Percentiles rank a stretch among this genome's conserved stretches.
phyloP scores from a whole-genome alignment of 35 echinoderm and acorn worm species.

The Stichopus chloronotus region DNA sequence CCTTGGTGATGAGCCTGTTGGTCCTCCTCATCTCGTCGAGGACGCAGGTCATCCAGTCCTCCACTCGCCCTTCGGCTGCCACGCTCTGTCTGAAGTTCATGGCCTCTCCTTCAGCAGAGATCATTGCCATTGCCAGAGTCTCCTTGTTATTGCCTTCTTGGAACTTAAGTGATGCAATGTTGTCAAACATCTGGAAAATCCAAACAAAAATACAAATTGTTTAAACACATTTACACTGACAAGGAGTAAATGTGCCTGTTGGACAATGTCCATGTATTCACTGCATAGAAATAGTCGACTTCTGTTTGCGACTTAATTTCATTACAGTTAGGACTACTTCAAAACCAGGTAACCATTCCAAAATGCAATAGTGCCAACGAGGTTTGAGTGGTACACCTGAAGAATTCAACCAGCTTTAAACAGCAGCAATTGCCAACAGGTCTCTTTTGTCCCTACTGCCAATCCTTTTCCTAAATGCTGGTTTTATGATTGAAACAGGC shows the following conservation, averaged over 20 bases:
- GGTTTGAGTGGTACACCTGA: no score
- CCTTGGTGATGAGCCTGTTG: conserved; percentile 98
- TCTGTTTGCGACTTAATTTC: neutral
- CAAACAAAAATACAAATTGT: neutral
- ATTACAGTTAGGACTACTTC: neutral
- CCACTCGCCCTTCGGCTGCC: conserved; percentile 89
- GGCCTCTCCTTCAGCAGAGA: conserved; percentile 93
- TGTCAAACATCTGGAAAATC: conserved; percentile 93
- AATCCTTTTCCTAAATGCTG: no score
- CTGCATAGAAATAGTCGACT: neutral
- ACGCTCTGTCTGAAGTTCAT: conserved; percentile 93
- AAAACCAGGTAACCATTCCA: neutral
- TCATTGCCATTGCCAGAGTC: conserved; percentile 80
- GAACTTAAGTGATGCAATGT: conserved; percentile 91
- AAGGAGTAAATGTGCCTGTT: neutral
- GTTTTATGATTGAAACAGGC: no score
- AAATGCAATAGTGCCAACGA: no score
- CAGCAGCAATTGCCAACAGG: no score
- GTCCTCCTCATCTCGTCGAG: conserved; percentile 96
- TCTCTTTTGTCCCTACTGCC: no score
- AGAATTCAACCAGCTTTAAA: no score
- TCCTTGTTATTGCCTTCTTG: conserved; percentile 95
- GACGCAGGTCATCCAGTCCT: conserved; percentile 92
- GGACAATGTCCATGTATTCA: neutral
- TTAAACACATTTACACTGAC: neutral